Percentiles rank a stretch among this genome's conserved stretches.
Evolutionary conservation across 2,888 invertebrate genomes (phyloP).

Genomic region (Euclidia mi): DNA sequence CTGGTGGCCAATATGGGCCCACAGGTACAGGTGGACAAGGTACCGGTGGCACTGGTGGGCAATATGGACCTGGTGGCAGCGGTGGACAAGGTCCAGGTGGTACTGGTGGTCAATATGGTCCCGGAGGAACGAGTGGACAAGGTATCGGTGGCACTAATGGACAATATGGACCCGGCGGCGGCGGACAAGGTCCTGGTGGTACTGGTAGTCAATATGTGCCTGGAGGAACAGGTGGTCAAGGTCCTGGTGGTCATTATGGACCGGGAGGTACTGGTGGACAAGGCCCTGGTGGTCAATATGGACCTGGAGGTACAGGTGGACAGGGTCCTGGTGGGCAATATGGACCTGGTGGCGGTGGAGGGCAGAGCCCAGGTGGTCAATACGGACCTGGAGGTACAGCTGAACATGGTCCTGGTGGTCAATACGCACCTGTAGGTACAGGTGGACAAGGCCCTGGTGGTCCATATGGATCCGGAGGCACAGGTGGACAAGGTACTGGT

Average conservation of each 20-base stretch:
- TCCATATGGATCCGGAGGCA: slow-evolving; percentile 4
- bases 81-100: slow-evolving; percentile 8
- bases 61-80: slow-evolving; percentile 4
- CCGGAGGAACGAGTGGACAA: slow-evolving; percentile 17
- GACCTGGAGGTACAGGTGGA: slow-evolving; percentile 25
- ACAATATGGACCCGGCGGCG: slow-evolving; percentile 26
- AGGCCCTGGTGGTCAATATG: neutral
- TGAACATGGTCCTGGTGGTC: neutral
- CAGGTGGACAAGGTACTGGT: slow-evolving; percentile 17
- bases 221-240: slow-evolving; percentile 15
- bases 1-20: slow-evolving; percentile 21
- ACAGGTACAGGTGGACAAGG: slow-evolving; percentile 26
- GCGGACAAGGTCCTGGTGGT: slow-evolving; percentile 19
- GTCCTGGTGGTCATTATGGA: slow-evolving; percentile 32
- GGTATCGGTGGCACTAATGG: slow-evolving; percentile 10
- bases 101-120: slow-evolving; percentile 29
- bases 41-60: slow-evolving; percentile 21
- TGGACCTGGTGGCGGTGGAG: slow-evolving; percentile 1
- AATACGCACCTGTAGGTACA: slow-evolving; percentile 10
- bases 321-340: slow-evolving; percentile 20
- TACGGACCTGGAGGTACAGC: neutral
- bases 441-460: neutral
- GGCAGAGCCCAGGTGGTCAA: neutral
- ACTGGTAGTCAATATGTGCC: slow-evolving; percentile 22
- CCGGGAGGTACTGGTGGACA: slow-evolving; percentile 5